Base-by-base conservation (phyloP, 2,797 vertebrate species). In the Spinus pinus region DNA sequence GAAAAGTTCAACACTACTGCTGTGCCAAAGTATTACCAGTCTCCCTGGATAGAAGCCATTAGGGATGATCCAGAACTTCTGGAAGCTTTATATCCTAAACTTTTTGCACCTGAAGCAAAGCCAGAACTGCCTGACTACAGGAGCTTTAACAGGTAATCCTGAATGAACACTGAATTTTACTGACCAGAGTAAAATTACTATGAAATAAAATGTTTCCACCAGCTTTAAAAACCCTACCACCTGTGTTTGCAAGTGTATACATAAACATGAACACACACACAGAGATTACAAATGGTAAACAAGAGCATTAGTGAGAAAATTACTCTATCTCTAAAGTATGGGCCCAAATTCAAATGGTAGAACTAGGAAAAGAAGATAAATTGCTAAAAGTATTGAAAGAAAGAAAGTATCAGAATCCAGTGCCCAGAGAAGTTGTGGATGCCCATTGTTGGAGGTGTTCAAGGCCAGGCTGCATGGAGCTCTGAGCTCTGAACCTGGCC, bases 111-210 rank as follows among this genome's bases (percentile, higher is more conserved):
- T 3, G 98, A 98, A 95, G 97, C 98, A 80, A 98, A 91, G 87
- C 83, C 97, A 7, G 98, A 99, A 31, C 95, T 97, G n/a, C 98
- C 98, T 7, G 98, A 98, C 61, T 99, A 98, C 97, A 99, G 98
- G 93, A 99, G 99, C 96, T 99, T 99, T 96, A 99, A 99, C 98
- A 99, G 99, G 99, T 99, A 98, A 98, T 96, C 90, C 39, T 30
- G 13, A 86, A 57, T 11, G 37, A 44, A 57, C 18, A 10, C 3
- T 15, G 16, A 65, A 60, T 64, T 91, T 75, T 46, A 69, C 30
- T 25, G 61, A 24, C 14, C 33, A 72, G 44, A 73, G 57, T 42
- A 80, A 53, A 73, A 60, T 31, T 9, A 39, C 51, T 18, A 6
- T 30, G 50, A 53, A 75, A 85, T 50, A 10, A 57, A 64, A 69